Base-by-base conservation (phyloP, 2,888 invertebrate species). In the Iphiclides podalirius region DNA sequence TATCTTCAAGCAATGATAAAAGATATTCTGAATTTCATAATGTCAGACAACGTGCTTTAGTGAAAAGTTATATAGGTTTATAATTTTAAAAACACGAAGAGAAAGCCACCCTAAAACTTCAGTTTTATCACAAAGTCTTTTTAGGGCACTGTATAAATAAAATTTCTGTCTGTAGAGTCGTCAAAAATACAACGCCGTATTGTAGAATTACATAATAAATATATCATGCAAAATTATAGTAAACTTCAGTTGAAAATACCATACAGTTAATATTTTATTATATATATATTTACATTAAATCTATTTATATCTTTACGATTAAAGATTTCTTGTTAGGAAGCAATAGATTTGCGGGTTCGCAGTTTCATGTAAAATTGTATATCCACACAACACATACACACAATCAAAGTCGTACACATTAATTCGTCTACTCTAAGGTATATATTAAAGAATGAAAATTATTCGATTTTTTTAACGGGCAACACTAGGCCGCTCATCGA, bases 391-490 rank as follows among this genome's bases (percentile, higher is more conserved):
- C 44, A 36, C 26, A 11, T n/a, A 11, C 12, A 26, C 9, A 26
- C 26, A 26, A 7, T 1, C 26, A 26, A 31, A 31, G 11, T 31
- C 31, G n/a, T 31, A 31, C 31, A 11, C 4, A 31, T 31, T 4
- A 11, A 31, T 2, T 9, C 28, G 8, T 9, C 7, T 28, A 28
- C 8, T 39, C 34, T 38, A 28, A 28, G 12, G 23, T 36, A 37
- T 42, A 31, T 28, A 35, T 35, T 33, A 35, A 38, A 13, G 15
- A 6, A 20, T n/a, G 16, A 46, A 49, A 52, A 45, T 38, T 59
- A 66, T 64, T 63, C 61, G 63, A 59, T 58, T 59, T 50, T n/a
- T 51, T 43, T 38, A 52, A 23, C 34, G 60, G 11, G 60, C 67
- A 66, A 66, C 28, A 40, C 28, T 17, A 43, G 0, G 16, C 37